Evolutionary conservation across 1,140 invertebrate genomes (phyloP).

Genomic region (Meteorus sp.): DNA sequence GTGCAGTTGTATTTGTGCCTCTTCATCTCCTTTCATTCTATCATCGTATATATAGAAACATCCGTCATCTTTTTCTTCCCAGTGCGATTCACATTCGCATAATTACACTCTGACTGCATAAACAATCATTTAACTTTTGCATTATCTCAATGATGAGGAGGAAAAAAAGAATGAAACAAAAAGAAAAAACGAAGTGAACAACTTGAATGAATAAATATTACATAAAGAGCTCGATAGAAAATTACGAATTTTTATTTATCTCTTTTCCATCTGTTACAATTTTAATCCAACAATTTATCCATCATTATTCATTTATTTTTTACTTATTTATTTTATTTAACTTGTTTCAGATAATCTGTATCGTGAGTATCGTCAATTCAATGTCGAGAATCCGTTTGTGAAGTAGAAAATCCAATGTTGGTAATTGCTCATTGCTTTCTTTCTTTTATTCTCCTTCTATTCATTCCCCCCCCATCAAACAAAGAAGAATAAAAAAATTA

Average conservation of each 20-base stretch:
- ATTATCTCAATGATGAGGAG: background rate
- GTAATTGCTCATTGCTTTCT: slow-evolving; percentile 3
- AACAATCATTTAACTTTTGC: background rate
- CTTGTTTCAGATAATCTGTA: slow-evolving; percentile 1
- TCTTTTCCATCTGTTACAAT: too few relatives aligned
- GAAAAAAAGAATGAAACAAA: too few relatives aligned
- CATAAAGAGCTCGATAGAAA: too few relatives aligned
- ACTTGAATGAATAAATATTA: slow-evolving; percentile 9
- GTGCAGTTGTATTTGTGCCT: too few relatives aligned
- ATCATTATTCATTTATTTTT: background rate
- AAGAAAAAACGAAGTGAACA: too few relatives aligned
- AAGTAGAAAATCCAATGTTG: background rate
- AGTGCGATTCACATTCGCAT: background rate
- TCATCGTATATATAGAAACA: too few relatives aligned
- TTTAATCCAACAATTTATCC: background rate
- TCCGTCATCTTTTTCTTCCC: slow-evolving; percentile 52
- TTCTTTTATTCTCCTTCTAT: background rate
- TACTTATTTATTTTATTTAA: background rate
- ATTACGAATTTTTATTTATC: too few relatives aligned
- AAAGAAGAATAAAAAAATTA: background rate
- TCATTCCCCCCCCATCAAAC: background rate
- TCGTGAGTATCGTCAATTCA: slow-evolving; percentile 4
- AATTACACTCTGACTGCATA: slow-evolving; percentile 12
- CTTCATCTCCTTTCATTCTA: too few relatives aligned
- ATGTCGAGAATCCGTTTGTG: background rate